Conservation (phyloP, 1,140 invertebrate genomes). For the Heliconius himera region DNA sequence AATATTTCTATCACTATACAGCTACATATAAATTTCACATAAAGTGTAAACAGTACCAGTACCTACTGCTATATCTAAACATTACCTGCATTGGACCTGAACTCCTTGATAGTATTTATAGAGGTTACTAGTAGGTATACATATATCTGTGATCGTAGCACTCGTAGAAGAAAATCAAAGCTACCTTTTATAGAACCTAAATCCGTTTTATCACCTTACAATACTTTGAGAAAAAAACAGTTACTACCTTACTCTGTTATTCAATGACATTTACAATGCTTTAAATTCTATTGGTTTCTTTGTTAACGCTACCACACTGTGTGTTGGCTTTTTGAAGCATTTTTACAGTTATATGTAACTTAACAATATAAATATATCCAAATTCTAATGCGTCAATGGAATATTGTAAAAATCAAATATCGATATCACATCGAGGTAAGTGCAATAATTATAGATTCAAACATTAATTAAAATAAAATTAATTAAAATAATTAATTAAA, state of each 20-base stretch:
- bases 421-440: no score
- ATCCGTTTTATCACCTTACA: conserved; percentile 52
- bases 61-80: no score
- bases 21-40: no score
- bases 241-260: conserved; percentile 22
- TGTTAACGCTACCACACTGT: neutral
- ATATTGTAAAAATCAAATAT: neutral
- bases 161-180: conserved; percentile 61
- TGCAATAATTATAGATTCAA: no score
- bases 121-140: neutral
- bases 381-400: neutral
- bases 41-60: no score
- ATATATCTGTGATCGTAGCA: neutral
- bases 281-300: conserved; percentile 25
- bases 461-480: no score
- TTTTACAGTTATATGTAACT: no score
- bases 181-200: conserved; percentile 59
- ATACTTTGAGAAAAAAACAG: conserved; percentile 32
- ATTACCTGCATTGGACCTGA: neutral
- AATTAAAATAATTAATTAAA: no score
- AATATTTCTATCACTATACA: no score
- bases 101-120: neutral
- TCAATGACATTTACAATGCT: conserved; percentile 22
- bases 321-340: no score
- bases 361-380: neutral